These are phyloP conservation scores for Chromobotia macracanthus DNA, from an alignment of 2,797 vertebrate genomes.

Conservation along the genomic window DNA sequence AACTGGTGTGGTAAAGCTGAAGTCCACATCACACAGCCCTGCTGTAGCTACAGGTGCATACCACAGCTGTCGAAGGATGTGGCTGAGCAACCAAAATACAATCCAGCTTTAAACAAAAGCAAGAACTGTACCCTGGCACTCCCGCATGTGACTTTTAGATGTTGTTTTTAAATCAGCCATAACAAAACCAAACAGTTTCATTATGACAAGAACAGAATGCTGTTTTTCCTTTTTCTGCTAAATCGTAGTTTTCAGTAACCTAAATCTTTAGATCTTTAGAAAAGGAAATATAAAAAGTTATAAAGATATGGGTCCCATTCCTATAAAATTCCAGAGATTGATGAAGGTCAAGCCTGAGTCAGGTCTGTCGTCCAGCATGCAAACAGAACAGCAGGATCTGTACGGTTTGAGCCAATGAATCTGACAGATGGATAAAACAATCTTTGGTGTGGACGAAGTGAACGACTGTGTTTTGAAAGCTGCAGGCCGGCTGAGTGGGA, in stretches of 20 bases:
- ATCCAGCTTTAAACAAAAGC: too few species aligned
- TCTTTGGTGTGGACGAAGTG: neutral
- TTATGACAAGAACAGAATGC: neutral
- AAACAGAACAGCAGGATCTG: neutral
- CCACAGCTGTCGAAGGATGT: neutral
- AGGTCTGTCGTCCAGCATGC: neutral
- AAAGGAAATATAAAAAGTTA: neutral
- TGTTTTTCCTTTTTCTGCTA: neutral
- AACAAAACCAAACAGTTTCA: neutral
- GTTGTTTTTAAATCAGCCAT: too few species aligned
- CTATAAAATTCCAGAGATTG: neutral
- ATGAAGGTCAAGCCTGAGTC: neutral
- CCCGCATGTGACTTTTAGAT: too few species aligned
- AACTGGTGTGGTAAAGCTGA: too few species aligned
- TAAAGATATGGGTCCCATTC: neutral
- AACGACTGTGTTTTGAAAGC: constrained; percentile 25
- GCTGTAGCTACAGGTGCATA: neutral
- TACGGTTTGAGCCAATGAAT: neutral
- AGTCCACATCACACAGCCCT: neutral
- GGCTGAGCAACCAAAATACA: too few species aligned
- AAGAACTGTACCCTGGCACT: too few species aligned
- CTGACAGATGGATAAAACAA: neutral
- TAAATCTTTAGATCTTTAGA: neutral
- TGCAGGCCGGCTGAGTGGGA: constrained; percentile 43
- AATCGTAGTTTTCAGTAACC: neutral